Evolutionary conservation across 2,888 invertebrate genomes (phyloP).

Genomic region (Machimus rusticus): DNA sequence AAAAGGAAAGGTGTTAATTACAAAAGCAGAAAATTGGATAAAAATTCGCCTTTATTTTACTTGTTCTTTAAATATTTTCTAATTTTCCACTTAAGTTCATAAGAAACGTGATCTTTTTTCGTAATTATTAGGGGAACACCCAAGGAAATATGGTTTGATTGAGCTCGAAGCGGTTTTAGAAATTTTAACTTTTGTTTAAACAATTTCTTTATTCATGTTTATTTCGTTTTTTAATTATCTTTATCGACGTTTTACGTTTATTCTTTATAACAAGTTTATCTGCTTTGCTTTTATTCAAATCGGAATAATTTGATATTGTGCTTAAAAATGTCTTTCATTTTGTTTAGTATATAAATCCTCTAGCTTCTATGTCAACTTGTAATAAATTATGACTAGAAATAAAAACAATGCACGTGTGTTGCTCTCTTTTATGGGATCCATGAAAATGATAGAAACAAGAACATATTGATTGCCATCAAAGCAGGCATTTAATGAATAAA

Average conservation of each 20-base stretch:
- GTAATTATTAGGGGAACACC: not conserved
- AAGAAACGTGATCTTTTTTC: not conserved
- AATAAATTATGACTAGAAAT: not conserved
- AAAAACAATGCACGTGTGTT: not conserved
- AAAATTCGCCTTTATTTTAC: not conserved
- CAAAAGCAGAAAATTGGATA: not conserved
- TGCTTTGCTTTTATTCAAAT: not conserved
- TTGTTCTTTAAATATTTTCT: not conserved
- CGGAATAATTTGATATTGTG: not conserved
- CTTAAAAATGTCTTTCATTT: constrained; percentile 2
- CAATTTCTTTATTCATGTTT: not conserved
- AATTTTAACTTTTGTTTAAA: not conserved
- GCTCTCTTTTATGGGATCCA: not conserved
- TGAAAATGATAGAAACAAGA: not conserved
- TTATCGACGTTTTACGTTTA: not conserved
- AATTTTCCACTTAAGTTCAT: constrained; percentile 12
- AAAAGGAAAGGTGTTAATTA: not conserved
- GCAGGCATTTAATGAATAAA: not conserved
- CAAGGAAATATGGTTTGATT: not conserved
- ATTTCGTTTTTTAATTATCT: not conserved
- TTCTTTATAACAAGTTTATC: not conserved
- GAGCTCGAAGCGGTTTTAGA: not conserved
- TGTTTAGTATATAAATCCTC: constrained; percentile 2
- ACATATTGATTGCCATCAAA: not conserved
- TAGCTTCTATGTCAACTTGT: not conserved